Conservation (phyloP, 2,797 vertebrate species). For the Loris lydekkerianus region DNA sequence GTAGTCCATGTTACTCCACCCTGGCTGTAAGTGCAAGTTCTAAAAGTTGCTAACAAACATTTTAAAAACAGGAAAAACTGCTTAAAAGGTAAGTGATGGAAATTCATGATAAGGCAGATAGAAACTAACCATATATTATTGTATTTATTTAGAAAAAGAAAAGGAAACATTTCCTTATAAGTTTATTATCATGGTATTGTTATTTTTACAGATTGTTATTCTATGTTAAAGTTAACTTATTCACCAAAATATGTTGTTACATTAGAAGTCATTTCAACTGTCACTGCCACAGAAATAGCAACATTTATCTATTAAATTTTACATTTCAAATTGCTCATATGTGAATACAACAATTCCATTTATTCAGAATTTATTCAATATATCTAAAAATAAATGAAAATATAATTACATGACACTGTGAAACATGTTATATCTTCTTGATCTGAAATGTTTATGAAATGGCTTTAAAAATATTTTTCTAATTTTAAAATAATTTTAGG, state of each 20-base stretch:
- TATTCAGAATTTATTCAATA: slow-evolving; percentile 1
- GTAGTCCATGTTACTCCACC: slow-evolving; percentile 35
- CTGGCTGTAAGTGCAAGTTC: slow-evolving; percentile 34
- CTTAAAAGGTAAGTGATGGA: slow-evolving; percentile 60
- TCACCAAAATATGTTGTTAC: slow-evolving; percentile 48
- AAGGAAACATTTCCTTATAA: background rate
- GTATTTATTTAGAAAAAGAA: slow-evolving; percentile 11
- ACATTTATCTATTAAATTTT: slow-evolving; percentile 15
- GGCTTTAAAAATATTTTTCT: background rate
- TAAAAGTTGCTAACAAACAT: slow-evolving; percentile 63
- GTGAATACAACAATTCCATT: slow-evolving; percentile 36
- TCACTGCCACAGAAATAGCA: slow-evolving; percentile 27
- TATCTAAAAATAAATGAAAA: slow-evolving; percentile 12
- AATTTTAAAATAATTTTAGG: slow-evolving; percentile 9
- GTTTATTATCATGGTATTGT: background rate
- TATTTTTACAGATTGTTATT: background rate
- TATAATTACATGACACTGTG: background rate
- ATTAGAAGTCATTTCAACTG: slow-evolving; percentile 8
- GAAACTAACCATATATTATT: background rate
- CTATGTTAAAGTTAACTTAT: slow-evolving; percentile 51
- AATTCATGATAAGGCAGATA: slow-evolving; percentile 58
- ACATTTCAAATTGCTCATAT: background rate
- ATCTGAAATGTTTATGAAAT: background rate
- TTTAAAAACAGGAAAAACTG: slow-evolving; percentile 41
- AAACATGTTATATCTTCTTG: slow-evolving; percentile 18